Evolutionary conservation across 2,113 vertebrate species (phyloP).

Genomic region (Prochilodus magdalenae): DNA sequence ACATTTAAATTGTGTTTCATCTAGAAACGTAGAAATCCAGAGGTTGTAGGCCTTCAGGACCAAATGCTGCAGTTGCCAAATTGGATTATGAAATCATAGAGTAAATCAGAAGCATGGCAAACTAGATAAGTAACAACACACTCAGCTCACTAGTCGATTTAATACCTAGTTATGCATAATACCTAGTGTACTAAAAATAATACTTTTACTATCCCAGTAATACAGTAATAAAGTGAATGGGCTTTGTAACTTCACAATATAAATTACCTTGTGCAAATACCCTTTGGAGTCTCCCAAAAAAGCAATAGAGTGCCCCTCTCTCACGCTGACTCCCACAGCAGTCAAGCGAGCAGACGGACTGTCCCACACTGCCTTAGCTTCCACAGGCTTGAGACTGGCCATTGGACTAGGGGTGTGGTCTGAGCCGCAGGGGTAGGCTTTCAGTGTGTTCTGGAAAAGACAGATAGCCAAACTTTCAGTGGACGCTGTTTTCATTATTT

Average conservation of each 20-base stretch:
- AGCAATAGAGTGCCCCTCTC: constrained; percentile 87
- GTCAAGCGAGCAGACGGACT: constrained; percentile 82
- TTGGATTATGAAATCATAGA: neutral
- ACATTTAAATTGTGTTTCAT: no score
- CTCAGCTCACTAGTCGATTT: no score
- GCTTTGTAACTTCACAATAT: neutral
- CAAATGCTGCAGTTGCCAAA: neutral
- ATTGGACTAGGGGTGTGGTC: constrained; percentile 98
- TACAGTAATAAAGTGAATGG: neutral
- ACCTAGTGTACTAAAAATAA: no score
- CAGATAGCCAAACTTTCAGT: constrained; percentile 10
- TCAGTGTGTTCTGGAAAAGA: constrained; percentile 85
- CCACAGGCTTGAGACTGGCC: constrained; percentile 86
- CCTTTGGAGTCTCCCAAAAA: constrained; percentile 94
- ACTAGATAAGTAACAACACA: no score
- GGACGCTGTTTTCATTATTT: neutral
- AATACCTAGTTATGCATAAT: no score
- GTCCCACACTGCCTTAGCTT: constrained; percentile 79
- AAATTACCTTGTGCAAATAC: constrained; percentile 88
- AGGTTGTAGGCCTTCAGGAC: neutral
- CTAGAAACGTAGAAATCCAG: neutral
- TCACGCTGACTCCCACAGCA: constrained; percentile 87
- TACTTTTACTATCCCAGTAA: neutral
- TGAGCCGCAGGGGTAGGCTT: constrained; percentile 94
- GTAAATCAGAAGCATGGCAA: neutral